Evolutionary conservation across 2,888 invertebrate species (phyloP).

Genomic region (Cyclophora albipunctata): DNA sequence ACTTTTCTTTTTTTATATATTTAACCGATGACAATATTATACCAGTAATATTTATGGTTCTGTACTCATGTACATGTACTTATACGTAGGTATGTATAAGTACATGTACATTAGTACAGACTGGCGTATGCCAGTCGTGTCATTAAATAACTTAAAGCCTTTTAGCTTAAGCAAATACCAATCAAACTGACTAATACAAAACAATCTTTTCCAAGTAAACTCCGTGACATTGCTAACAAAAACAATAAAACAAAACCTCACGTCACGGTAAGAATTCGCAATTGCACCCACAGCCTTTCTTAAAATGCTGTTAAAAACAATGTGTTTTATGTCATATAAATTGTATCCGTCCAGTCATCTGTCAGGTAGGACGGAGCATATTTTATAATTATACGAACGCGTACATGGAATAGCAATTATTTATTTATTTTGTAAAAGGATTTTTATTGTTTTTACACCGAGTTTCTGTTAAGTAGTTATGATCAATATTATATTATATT

Average conservation of each 20-base stretch:
- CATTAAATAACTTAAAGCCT: conserved; percentile 4
- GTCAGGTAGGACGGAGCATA: conserved; percentile 51
- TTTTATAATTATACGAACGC: conserved; percentile 61
- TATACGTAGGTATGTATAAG: too few species aligned
- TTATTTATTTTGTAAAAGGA: too few species aligned
- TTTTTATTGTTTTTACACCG: too few species aligned
- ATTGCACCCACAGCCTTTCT: conserved; percentile 43
- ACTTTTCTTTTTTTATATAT: too few species aligned
- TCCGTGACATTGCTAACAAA: conserved; percentile 47
- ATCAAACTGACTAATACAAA: conserved; percentile 56
- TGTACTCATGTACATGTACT: too few species aligned
- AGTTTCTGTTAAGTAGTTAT: too few species aligned
- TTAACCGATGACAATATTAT: too few species aligned
- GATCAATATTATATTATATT: too few species aligned
- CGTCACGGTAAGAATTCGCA: conserved; percentile 51
- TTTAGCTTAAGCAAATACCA: conserved; percentile 12
- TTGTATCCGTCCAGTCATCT: conserved; percentile 50
- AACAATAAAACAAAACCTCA: conserved; percentile 54
- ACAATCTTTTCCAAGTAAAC: conserved; percentile 63
- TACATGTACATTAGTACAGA: too few species aligned
- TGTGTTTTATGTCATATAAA: conserved; percentile 58
- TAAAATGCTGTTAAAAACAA: conserved; percentile 60
- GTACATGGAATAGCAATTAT: conserved; percentile 44
- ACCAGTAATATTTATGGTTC: too few species aligned
- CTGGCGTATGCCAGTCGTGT: not conserved